A percentile compares a stretch with the other conserved stretches of the same genome.
These are phyloP conservation scores for Lutraria lutraria DNA, from an alignment of 2,888 invertebrate genomes.

Conservation along the genomic window DNA sequence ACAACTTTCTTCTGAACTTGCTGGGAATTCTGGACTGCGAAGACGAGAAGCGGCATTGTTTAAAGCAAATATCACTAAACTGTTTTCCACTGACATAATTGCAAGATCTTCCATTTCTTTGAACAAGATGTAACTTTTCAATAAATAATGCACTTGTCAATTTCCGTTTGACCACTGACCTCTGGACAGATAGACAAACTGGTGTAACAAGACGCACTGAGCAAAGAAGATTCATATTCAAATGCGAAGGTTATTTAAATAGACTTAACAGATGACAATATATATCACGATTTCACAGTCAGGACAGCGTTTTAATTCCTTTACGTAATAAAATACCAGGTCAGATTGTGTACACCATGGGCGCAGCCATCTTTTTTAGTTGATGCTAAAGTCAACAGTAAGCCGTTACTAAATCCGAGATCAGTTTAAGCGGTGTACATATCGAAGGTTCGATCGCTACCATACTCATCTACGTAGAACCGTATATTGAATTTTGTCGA, in stretches of 20 bases:
- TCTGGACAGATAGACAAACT: background rate
- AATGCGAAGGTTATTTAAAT: background rate
- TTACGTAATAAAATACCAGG: background rate
- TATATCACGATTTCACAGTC: background rate
- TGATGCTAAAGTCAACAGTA: background rate
- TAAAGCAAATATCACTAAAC: background rate
- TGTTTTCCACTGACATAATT: background rate
- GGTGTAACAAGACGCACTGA: background rate
- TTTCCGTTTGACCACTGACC: background rate
- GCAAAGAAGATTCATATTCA: background rate
- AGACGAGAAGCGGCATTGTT: background rate
- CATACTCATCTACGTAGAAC: too few relatives aligned
- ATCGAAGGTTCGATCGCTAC: too few relatives aligned
- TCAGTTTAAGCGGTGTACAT: too few relatives aligned
- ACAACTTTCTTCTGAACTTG: slow-evolving; percentile 28
- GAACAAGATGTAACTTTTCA: background rate
- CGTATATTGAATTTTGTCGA: too few relatives aligned
- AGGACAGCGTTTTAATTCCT: background rate
- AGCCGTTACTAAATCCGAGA: background rate
- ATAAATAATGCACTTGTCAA: background rate
- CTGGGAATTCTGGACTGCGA: background rate
- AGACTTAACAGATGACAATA: background rate
- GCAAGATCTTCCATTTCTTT: background rate
- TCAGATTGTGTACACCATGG: background rate
- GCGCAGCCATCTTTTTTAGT: slow-evolving; percentile 23